Evolutionary conservation across 1,140 invertebrate species (phyloP).

Genomic region (Adelges cooleyi): DNA sequence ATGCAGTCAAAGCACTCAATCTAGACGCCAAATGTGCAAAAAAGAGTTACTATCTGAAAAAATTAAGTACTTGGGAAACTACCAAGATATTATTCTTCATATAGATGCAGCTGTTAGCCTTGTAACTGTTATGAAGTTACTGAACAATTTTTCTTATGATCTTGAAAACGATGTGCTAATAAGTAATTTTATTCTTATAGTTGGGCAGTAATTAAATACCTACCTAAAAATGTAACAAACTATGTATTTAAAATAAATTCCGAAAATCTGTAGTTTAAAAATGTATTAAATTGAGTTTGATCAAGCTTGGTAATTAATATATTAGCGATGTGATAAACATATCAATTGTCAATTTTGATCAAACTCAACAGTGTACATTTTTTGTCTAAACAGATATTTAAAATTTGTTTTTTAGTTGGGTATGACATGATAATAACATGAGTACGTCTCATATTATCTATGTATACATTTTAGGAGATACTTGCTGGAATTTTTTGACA

Average conservation of each 20-base stretch:
- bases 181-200: too few species aligned
- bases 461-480: conserved; percentile 35
- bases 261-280: background rate
- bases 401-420: too few species aligned
- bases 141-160: conserved; percentile 10
- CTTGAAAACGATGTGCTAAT: conserved; percentile 4
- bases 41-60: conserved; percentile 5
- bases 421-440: too few species aligned
- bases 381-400: too few species aligned
- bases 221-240: background rate
- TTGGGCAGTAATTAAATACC: background rate
- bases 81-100: conserved; percentile 30
- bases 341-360: too few species aligned
- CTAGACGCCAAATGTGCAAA: background rate
- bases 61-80: conserved; percentile 17
- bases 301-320: background rate
- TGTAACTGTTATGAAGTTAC: conserved; percentile 30
- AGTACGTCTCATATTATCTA: background rate
- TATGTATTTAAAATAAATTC: background rate
- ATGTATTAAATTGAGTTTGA: background rate
- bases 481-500: conserved; percentile 42
- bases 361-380: too few species aligned
- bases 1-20: conserved; percentile 12
- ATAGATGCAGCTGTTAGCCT: conserved; percentile 32
- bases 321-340: too few species aligned